Base-by-base conservation (phyloP, 1,140 invertebrate species). In the Ceratina australensis region DNA sequence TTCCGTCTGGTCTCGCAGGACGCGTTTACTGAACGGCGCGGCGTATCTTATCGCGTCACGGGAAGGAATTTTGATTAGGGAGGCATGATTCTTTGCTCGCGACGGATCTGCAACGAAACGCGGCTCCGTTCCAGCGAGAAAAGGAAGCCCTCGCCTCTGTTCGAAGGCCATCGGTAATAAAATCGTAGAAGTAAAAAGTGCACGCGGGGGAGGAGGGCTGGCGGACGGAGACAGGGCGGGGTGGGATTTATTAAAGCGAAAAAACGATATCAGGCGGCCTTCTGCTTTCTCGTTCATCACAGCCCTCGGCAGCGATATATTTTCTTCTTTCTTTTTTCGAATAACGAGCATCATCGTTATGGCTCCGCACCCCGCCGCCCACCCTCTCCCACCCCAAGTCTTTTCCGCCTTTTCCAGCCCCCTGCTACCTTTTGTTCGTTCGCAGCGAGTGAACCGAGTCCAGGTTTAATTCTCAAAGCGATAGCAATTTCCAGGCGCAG, bases 381-480 rank as follows among this genome's bases (percentile, higher is more conserved):
- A 20, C 63, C 42, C 22, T 28, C 64, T 24, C 68, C 77, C 26
- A 47, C 42, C 54, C 74, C 20, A 47, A 63, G 13, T 52, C 64
- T 49, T 73, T 78, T 75, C 68, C 59, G 57, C 64, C 80, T 72
- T 71, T 67, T 66, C 65, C 47, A 42, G 65, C 20, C 49, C 73
- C 12, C 78, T 57, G 2, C 33, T 42, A 42, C 60, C 72, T 63
- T 80, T 80, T 80, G 73, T 80, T 80, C 78, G 78, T 75, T 80
- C 78, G 71, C 49, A 64, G 78, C 73, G 82, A 80, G 69, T 78
- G 69, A 77, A 80, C 69, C 74, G 74, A 85, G 66, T 72, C 74
- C 73, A 81, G 72, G 79, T 85, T 84, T 85, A 85, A 84, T 85
- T 85, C 82, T 85, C 83, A 85, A 85, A 85, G 79, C 74, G 83